Evolutionary conservation across 2,113 vertebrate species (phyloP).

Genomic region (Marmota monax): DNA sequence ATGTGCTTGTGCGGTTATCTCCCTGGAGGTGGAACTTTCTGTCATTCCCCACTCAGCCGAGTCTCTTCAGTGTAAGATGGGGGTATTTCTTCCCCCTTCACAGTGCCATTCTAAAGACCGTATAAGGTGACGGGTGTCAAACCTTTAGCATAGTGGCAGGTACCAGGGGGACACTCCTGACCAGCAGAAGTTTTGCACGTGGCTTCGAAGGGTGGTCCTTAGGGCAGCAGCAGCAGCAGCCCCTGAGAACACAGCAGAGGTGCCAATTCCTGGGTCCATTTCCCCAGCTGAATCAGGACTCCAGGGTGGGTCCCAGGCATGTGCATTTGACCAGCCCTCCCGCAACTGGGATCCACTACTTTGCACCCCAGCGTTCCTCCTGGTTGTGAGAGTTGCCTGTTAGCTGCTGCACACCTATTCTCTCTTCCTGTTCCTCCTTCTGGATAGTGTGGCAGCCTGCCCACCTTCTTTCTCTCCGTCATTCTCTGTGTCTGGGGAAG

Average conservation of each 20-base stretch:
- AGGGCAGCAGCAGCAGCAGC: background rate
- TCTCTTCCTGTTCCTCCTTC: background rate
- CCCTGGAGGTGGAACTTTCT: background rate
- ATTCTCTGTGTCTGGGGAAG: background rate
- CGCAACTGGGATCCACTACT: background rate
- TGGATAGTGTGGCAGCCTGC: background rate
- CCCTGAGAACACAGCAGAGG: background rate
- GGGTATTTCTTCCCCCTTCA: background rate
- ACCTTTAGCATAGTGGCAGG: background rate
- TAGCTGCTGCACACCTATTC: background rate
- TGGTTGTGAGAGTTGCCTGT: no score
- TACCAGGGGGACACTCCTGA: background rate
- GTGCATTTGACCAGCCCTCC: background rate
- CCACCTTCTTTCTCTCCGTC: background rate
- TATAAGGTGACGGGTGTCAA: background rate
- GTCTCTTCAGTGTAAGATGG: background rate
- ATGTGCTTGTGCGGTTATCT: background rate
- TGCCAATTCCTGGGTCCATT: background rate
- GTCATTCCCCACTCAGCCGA: background rate
- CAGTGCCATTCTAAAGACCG: background rate
- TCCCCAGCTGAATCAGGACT: background rate
- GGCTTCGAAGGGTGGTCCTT: background rate
- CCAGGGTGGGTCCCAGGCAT: no score
- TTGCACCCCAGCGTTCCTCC: background rate
- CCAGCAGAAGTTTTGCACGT: background rate